These are phyloP conservation scores for Actinemys pallida DNA, from an alignment of 2,113 vertebrate genomes.

Conservation along the genomic window DNA sequence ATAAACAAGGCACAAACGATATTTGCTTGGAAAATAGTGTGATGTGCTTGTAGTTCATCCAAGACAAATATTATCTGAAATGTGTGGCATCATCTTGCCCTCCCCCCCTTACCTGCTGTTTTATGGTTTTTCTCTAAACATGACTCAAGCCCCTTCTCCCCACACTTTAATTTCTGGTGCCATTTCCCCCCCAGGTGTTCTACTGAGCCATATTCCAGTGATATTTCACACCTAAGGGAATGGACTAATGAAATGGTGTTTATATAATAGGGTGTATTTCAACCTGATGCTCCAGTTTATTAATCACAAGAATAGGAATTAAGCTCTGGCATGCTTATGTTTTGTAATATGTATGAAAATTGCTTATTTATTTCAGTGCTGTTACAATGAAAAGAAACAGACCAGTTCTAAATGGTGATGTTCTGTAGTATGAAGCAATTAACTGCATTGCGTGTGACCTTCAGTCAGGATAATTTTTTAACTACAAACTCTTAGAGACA, in stretches of 20 bases:
- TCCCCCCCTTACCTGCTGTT: background rate
- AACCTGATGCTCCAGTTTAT: conserved; percentile 44
- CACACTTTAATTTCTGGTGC: background rate
- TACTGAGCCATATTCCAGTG: background rate
- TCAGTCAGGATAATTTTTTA: conserved; percentile 50
- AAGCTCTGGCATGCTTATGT: conserved; percentile 61
- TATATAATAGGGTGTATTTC: conserved; percentile 41
- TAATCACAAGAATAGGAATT: conserved; percentile 71
- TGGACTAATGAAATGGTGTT: conserved; percentile 55
- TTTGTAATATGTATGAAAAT: conserved; percentile 72
- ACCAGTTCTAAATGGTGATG: conserved; percentile 58
- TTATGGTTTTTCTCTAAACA: background rate
- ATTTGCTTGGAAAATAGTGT: conserved; percentile 31
- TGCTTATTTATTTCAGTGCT: conserved; percentile 69
- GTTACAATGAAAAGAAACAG: conserved; percentile 69
- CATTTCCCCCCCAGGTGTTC: background rate
- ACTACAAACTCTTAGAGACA: conserved; percentile 29
- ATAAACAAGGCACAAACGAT: conserved; percentile 64
- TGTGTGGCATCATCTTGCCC: background rate
- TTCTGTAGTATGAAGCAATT: conserved; percentile 72
- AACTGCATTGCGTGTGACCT: conserved; percentile 58
- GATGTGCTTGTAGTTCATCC: conserved; percentile 2
- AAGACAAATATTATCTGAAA: conserved; percentile 22
- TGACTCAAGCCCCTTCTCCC: background rate
- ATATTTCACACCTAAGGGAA: conserved; percentile 50